Conservation (phyloP, 2,797 vertebrate species). For the Pteronotus mesoamericanus region DNA sequence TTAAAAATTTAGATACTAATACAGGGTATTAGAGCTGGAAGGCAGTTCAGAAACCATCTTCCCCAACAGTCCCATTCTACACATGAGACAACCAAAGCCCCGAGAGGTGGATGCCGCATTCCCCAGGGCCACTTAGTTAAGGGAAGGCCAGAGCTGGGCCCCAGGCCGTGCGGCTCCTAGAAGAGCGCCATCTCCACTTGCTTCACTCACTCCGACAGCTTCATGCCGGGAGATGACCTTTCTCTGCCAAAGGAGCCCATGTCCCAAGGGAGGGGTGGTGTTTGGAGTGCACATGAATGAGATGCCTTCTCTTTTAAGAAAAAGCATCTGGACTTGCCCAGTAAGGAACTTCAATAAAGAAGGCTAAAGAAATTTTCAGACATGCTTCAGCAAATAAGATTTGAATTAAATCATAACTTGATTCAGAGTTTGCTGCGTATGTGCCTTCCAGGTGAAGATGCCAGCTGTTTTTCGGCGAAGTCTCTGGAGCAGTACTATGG, state of each 20-base stretch:
- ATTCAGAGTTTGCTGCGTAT: constrained; percentile 33
- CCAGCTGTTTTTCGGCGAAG: constrained; percentile 92
- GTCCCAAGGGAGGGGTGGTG: not conserved
- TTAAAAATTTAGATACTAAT: not conserved
- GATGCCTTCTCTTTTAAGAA: not conserved
- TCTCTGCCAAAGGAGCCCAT: not conserved
- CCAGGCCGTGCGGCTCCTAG: no score
- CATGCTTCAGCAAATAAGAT: not conserved
- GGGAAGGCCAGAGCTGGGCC: not conserved
- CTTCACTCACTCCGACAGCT: not conserved
- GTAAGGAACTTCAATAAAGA: not conserved
- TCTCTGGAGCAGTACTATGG: constrained; percentile 95
- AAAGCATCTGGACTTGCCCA: not conserved
- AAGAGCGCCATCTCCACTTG: no score
- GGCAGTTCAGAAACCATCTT: not conserved
- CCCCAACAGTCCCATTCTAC: not conserved
- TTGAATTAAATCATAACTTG: constrained; percentile 2
- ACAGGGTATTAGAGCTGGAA: not conserved
- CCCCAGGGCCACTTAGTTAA: not conserved
- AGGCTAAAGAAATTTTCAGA: not conserved
- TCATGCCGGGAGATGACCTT: not conserved
- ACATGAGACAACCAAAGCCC: not conserved
- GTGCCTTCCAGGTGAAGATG: constrained; percentile 86
- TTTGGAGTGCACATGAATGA: not conserved
- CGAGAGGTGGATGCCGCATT: not conserved